phyloP scores from a whole-genome alignment of 2,888 invertebrate genomes.

The Plemyria rubiginata region DNA sequence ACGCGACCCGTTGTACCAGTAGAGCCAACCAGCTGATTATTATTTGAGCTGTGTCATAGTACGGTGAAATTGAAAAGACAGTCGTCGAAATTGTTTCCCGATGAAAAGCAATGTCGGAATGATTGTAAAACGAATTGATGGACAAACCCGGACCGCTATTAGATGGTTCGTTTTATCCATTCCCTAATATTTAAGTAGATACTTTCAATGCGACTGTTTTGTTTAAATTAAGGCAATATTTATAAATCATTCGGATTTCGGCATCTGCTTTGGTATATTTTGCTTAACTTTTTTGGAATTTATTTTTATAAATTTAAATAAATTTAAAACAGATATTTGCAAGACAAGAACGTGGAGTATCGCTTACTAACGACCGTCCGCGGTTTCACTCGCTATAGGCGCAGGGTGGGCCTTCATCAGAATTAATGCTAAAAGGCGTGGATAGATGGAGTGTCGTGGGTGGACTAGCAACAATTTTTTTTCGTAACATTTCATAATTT shows the following conservation, averaged over 20 bases:
- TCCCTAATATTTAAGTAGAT: constrained; percentile 9
- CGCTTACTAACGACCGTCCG: too few relatives aligned
- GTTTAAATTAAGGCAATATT: constrained; percentile 5
- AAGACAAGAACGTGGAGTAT: too few relatives aligned
- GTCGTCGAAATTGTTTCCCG: constrained; percentile 56
- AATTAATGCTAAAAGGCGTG: too few relatives aligned
- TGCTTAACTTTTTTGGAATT: neutral
- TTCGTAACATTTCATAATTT: too few relatives aligned
- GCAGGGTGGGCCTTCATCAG: too few relatives aligned
- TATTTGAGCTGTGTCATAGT: constrained; percentile 12
- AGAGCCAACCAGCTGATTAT: neutral
- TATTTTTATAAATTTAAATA: too few relatives aligned
- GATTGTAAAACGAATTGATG: constrained; percentile 51
- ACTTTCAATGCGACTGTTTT: constrained; percentile 14
- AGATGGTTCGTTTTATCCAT: constrained; percentile 33
- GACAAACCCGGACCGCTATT: constrained; percentile 41
- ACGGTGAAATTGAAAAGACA: constrained; percentile 48
- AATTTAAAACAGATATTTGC: too few relatives aligned
- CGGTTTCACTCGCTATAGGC: too few relatives aligned
- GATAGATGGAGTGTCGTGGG: too few relatives aligned
- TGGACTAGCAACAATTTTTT: too few relatives aligned
- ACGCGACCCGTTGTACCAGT: neutral
- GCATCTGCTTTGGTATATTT: neutral
- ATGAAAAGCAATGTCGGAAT: constrained; percentile 58
- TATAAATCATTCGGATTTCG: neutral